phyloP scores from a whole-genome alignment of 2,888 invertebrate genomes.

The Euplexia lucipara region DNA sequence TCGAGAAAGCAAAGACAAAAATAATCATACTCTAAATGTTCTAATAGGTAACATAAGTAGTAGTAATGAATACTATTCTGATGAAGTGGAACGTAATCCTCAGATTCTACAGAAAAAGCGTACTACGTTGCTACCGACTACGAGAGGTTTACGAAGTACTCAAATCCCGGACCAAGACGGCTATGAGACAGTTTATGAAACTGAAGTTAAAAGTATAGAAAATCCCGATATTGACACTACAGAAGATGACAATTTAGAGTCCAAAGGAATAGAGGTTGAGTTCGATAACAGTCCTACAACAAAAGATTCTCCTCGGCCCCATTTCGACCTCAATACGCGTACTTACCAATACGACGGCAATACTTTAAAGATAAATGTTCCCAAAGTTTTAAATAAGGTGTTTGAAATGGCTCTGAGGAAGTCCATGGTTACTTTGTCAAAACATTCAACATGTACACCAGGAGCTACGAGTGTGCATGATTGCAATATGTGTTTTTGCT shows the following conservation, averaged over 20 bases:
- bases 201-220: neutral
- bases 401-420: slow-evolving; percentile 73
- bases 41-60: neutral
- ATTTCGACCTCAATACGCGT: fast-evolving
- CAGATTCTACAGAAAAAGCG: neutral
- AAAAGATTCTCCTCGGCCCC: neutral
- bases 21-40: neutral
- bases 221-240: slow-evolving; percentile 18
- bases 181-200: slow-evolving; percentile 26
- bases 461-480: slow-evolving; percentile 64
- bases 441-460: slow-evolving; percentile 68
- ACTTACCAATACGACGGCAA: slow-evolving; percentile 36
- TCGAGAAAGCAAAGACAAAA: neutral
- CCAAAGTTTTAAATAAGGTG: slow-evolving; percentile 69
- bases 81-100: slow-evolving; percentile 45
- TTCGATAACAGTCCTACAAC: neutral
- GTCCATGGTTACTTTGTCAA: slow-evolving; percentile 73
- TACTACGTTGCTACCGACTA: neutral
- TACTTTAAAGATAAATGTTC: slow-evolving; percentile 65
- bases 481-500: slow-evolving; percentile 81
- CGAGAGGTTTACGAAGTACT: slow-evolving; percentile 32
- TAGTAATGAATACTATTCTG: slow-evolving; percentile 46
- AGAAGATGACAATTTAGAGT: slow-evolving; percentile 40
- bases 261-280: slow-evolving; percentile 45
- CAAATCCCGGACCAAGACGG: slow-evolving; percentile 56